Conservation (phyloP, 2,113 vertebrate species). For the Aldabrachelys gigantea region DNA sequence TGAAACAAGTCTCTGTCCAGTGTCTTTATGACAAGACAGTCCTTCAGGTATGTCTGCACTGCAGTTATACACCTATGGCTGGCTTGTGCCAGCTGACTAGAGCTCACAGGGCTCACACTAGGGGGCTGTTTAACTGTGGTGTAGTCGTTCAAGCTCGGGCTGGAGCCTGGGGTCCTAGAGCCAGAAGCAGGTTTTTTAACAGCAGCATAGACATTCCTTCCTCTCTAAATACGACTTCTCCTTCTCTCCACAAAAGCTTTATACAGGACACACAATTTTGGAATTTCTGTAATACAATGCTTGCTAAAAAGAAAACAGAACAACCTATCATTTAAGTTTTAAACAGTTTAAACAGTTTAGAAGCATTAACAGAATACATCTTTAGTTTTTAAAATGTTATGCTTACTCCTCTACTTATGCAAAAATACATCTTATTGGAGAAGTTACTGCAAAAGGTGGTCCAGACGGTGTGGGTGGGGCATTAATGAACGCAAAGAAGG, state of each 20-base stretch:
- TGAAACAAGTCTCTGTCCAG: not conserved
- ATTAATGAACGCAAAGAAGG: not conserved
- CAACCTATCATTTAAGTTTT: not conserved
- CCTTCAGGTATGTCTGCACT: not conserved
- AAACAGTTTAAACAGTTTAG: not conserved
- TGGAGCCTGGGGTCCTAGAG: not conserved
- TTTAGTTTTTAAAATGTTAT: not conserved
- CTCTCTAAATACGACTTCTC: not conserved
- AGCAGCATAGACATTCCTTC: not conserved
- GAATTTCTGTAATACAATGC: not conserved
- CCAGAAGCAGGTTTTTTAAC: not conserved
- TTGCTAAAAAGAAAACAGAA: not conserved
- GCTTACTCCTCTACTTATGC: not conserved
- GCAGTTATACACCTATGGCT: not conserved
- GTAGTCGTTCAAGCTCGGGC: not conserved
- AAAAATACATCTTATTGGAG: not conserved
- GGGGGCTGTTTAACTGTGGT: not conserved
- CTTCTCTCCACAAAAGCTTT: not conserved
- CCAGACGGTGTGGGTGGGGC: not conserved
- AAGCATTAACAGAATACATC: not conserved
- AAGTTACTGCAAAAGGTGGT: not conserved
- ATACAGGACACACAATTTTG: not conserved
- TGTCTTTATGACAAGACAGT: not conserved
- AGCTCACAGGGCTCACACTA: not conserved
- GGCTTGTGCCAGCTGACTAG: not conserved